These are phyloP conservation scores for Belgica antarctica DNA, from an alignment of 2,888 invertebrate genomes.

Conservation along the genomic window DNA sequence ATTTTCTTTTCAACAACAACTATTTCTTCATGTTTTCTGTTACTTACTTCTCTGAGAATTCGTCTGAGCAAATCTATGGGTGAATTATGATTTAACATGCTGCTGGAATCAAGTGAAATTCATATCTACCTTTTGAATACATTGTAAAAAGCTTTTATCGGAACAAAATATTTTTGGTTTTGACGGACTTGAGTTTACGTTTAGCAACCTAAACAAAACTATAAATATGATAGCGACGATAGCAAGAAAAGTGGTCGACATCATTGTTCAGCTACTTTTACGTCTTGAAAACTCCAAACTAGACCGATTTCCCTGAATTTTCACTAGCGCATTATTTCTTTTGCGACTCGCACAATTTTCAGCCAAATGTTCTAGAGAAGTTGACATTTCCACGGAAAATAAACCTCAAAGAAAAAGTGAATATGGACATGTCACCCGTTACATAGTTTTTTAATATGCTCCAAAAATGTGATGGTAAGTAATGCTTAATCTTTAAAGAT, in stretches of 20 bases:
- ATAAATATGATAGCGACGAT: conserved; percentile 79
- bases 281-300: background rate
- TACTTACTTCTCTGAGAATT: background rate
- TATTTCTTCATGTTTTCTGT: too few relatives aligned
- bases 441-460: too few relatives aligned
- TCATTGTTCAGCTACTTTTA: conserved; percentile 49
- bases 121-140: conserved; percentile 72
- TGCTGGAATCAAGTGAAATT: conserved; percentile 49
- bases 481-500: too few relatives aligned
- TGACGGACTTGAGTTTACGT: conserved; percentile 78
- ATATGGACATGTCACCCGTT: too few relatives aligned
- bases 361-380: too few relatives aligned
- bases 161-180: conserved; percentile 75
- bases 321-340: conserved; percentile 7
- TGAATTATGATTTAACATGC: background rate
- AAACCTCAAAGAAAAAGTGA: too few relatives aligned
- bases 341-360: too few relatives aligned
- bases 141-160: conserved; percentile 73
- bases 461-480: too few relatives aligned
- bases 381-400: background rate
- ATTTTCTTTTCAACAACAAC: background rate
- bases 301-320: background rate
- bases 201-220: conserved; percentile 77
- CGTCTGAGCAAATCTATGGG: background rate
- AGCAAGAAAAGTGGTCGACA: conserved; percentile 80